phyloP scores from a whole-genome alignment of 1,140 invertebrate genomes.

The Mamestra configurata region DNA sequence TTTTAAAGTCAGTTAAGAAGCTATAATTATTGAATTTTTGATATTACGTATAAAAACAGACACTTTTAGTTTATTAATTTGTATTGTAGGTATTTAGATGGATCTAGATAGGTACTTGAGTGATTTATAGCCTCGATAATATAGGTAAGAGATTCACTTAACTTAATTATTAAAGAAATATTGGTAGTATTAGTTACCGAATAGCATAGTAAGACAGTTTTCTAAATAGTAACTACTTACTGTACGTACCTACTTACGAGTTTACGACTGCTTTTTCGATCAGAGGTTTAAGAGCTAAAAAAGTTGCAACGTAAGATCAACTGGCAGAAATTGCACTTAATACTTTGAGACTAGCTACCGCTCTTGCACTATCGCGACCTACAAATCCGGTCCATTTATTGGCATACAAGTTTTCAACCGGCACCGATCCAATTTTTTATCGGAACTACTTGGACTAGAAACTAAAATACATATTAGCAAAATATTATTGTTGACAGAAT shows the following conservation, averaged over 20 bases:
- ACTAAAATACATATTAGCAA: too few species aligned
- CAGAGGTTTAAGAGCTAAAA: conserved; percentile 4
- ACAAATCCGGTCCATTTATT: conserved; percentile 2
- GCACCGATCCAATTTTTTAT: neutral
- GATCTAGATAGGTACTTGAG: too few species aligned
- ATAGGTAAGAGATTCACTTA: too few species aligned
- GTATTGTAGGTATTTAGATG: too few species aligned
- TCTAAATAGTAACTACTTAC: neutral
- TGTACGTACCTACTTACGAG: too few species aligned
- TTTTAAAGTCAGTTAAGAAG: too few species aligned
- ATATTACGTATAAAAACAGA: too few species aligned
- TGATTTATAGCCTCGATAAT: too few species aligned
- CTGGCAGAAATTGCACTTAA: conserved; percentile 35
- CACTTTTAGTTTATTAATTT: too few species aligned
- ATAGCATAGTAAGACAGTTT: neutral
- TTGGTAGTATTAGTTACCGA: neutral
- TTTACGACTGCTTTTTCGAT: conserved; percentile 5
- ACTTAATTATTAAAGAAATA: neutral
- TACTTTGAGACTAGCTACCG: conserved; percentile 16
- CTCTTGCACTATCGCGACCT: conserved; percentile 26
- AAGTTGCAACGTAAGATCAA: conserved; percentile 17
- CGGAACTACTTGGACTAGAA: neutral
- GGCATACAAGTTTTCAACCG: conserved; percentile 3
- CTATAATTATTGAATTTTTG: too few species aligned
- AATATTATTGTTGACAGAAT: too few species aligned